These are phyloP conservation scores for Climacteris rufus DNA, from an alignment of 2,113 vertebrate species.

Conservation along the genomic window DNA sequence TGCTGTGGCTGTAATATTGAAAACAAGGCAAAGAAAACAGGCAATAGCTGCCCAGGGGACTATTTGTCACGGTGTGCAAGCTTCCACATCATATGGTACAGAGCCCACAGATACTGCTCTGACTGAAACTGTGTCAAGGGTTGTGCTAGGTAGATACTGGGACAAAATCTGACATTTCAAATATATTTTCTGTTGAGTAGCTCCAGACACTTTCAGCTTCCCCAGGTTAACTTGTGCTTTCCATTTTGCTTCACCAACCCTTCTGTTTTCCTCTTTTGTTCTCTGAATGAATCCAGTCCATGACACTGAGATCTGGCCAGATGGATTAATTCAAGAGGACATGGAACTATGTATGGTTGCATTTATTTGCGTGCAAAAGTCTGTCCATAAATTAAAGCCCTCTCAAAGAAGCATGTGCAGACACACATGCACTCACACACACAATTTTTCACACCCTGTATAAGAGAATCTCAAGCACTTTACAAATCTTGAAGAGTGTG, in stretches of 20 bases:
- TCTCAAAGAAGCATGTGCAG: not conserved
- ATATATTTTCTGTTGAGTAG: not conserved
- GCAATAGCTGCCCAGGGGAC: not conserved
- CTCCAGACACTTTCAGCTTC: not conserved
- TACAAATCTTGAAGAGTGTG: conserved; percentile 28
- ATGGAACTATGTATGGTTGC: not conserved
- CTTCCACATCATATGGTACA: not conserved
- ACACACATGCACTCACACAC: not conserved
- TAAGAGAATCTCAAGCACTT: conserved; percentile 33
- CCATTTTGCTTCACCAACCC: not conserved
- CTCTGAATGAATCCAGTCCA: not conserved
- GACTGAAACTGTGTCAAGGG: not conserved
- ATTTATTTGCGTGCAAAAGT: not conserved
- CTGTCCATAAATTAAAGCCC: not conserved
- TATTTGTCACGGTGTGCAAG: not conserved
- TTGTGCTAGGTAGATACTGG: not conserved
- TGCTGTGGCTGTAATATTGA: not conserved
- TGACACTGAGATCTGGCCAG: not conserved
- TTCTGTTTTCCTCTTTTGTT: not conserved
- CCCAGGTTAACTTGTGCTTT: not conserved
- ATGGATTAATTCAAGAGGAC: not conserved
- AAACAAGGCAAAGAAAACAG: not conserved
- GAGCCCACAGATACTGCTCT: not conserved
- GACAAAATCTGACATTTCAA: not conserved
- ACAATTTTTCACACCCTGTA: conserved; percentile 14